phyloP scores from a whole-genome alignment of 2,113 vertebrate genomes.

The Dicrurus megarhynchus region DNA sequence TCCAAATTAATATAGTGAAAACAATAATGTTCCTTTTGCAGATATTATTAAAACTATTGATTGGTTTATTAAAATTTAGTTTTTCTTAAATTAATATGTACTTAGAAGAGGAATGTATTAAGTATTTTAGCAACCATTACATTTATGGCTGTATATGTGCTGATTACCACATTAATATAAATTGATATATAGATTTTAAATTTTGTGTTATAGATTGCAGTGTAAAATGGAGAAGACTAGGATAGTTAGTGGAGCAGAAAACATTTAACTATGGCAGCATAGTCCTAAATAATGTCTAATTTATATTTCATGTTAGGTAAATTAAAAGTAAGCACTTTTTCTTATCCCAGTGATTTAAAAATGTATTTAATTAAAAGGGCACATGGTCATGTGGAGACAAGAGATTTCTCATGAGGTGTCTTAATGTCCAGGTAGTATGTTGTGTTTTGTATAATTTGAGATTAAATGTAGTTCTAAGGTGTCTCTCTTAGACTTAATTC shows the following conservation, averaged over 20 bases:
- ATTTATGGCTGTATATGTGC: not conserved
- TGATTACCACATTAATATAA: not conserved
- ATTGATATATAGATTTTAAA: not conserved
- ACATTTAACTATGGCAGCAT: not conserved
- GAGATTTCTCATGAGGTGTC: not conserved
- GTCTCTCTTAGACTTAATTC: not conserved
- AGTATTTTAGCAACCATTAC: not conserved
- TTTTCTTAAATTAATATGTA: not conserved
- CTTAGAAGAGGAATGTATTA: not conserved
- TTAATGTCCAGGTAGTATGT: not conserved
- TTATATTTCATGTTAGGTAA: not conserved
- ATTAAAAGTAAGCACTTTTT: not conserved
- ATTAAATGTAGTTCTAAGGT: not conserved
- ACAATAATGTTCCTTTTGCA: not conserved
- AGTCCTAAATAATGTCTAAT: not conserved
- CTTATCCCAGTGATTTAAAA: not conserved
- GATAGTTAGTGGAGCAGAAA: not conserved
- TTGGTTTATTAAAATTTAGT: not conserved
- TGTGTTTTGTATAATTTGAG: not conserved
- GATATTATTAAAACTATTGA: not conserved
- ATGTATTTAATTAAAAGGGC: not conserved
- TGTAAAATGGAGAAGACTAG: not conserved
- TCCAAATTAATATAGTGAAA: not conserved
- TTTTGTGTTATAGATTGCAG: not conserved
- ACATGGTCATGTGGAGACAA: not conserved